A percentile compares a stretch with the other conserved stretches of the same genome.
Conservation (phyloP, 2,888 invertebrate genomes). For the Notodonta dromedarius region DNA sequence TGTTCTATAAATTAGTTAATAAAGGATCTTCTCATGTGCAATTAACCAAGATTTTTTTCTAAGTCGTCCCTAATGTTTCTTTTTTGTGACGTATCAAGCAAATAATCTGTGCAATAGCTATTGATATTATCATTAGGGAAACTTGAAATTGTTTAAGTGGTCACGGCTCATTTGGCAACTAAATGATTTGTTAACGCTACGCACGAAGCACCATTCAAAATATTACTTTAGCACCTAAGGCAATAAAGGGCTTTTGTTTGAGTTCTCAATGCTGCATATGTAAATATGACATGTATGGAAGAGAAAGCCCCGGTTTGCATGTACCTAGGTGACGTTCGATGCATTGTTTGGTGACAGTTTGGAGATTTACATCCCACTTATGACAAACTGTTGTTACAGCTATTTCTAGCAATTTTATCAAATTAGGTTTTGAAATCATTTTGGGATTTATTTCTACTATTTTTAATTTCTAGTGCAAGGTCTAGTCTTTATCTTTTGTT, state of each 20-base stretch:
- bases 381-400: neutral
- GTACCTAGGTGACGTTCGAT: slow-evolving; percentile 45
- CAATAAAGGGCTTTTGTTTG: slow-evolving; percentile 34
- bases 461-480: too few species aligned
- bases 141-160: neutral
- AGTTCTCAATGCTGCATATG: slow-evolving; percentile 24
- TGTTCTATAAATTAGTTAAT: neutral
- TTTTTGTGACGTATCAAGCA: too few species aligned
- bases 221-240: slow-evolving; percentile 29
- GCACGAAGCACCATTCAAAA: slow-evolving; percentile 22
- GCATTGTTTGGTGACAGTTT: slow-evolving; percentile 43
- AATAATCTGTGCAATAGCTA: neutral
- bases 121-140: neutral
- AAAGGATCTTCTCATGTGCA: neutral
- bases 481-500: too few species aligned
- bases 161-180: neutral
- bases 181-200: neutral
- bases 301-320: slow-evolving; percentile 54
- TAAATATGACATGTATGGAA: slow-evolving; percentile 35
- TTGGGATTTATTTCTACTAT: too few species aligned
- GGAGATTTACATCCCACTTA: neutral
- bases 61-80: too few species aligned
- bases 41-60: too few species aligned
- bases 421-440: too few species aligned
- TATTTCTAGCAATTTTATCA: neutral